Conservation (phyloP, 2,113 vertebrate genomes). For the Labeo rohita region DNA sequence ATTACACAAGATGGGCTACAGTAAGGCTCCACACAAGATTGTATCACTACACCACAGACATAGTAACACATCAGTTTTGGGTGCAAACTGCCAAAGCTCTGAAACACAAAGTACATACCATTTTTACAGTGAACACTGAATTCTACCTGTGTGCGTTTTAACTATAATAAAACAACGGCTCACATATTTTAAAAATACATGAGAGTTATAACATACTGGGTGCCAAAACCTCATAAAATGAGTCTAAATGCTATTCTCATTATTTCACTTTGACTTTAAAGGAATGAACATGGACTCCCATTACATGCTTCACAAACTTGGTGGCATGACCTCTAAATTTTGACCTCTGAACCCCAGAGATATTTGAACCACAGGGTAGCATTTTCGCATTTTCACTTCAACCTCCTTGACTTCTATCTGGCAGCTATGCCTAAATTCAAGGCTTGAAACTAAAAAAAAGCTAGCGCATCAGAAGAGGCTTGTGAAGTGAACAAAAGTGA, state of each 20-base stretch:
- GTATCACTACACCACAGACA: slow-evolving; percentile 23
- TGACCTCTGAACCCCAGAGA: slow-evolving; percentile 16
- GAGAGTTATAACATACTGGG: background rate
- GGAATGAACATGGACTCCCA: background rate
- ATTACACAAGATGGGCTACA: background rate
- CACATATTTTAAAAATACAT: background rate
- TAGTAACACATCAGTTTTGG: background rate
- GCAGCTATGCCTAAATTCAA: too few species aligned
- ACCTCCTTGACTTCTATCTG: background rate
- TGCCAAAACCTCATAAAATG: slow-evolving; percentile 32
- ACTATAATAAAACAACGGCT: background rate
- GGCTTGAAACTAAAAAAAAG: background rate
- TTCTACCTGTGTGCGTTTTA: background rate
- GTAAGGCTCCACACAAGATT: slow-evolving; percentile 25
- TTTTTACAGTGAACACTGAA: background rate
- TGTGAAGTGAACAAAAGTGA: background rate
- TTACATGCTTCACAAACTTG: slow-evolving; percentile 29
- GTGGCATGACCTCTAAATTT: slow-evolving; percentile 8
- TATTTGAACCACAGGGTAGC: too few species aligned
- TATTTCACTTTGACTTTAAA: slow-evolving; percentile 10
- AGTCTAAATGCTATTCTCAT: background rate
- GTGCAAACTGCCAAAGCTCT: background rate
- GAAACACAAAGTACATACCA: slow-evolving; percentile 7
- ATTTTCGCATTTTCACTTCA: background rate
- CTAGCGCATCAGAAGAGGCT: background rate